phyloP scores from a whole-genome alignment of 2,888 invertebrate genomes.

The Notocelia uddmanniana region DNA sequence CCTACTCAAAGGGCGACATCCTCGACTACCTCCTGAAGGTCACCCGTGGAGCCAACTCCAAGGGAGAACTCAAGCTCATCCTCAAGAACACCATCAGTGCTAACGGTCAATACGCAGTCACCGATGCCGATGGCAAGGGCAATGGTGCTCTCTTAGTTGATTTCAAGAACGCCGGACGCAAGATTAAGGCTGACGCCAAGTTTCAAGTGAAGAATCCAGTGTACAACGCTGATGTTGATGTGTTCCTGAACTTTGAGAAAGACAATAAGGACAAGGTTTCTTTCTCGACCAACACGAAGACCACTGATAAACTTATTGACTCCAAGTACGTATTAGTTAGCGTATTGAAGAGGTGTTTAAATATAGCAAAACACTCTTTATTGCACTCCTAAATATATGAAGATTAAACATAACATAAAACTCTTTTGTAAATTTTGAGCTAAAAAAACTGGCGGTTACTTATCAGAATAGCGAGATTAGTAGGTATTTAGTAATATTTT shows the following conservation, averaged over 20 bases:
- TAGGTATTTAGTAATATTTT: too few species aligned
- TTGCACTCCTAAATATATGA: too few species aligned
- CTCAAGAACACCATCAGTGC: constrained; percentile 87
- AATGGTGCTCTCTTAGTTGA: constrained; percentile 86
- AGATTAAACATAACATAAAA: too few species aligned
- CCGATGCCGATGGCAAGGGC: constrained; percentile 88
- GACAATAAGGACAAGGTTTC: constrained; percentile 89
- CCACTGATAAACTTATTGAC: constrained; percentile 82
- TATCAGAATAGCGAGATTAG: too few species aligned
- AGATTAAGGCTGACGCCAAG: constrained; percentile 87
- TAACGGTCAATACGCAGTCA: constrained; percentile 87
- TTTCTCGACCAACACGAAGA: constrained; percentile 87
- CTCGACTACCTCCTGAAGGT: constrained; percentile 85
- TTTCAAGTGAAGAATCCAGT: constrained; percentile 87
- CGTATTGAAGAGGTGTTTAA: too few species aligned
- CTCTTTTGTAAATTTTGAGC: too few species aligned
- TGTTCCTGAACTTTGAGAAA: constrained; percentile 89
- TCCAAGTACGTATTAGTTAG: constrained; percentile 84
- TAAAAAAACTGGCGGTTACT: too few species aligned
- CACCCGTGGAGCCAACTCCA: constrained; percentile 70
- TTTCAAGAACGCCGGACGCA: constrained; percentile 85
- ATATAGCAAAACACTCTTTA: too few species aligned
- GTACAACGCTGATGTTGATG: constrained; percentile 86
- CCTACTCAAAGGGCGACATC: constrained; percentile 75
- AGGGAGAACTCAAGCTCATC: constrained; percentile 83